Conservation (phyloP, 2,797 vertebrate species). For the Hydrophis major region DNA sequence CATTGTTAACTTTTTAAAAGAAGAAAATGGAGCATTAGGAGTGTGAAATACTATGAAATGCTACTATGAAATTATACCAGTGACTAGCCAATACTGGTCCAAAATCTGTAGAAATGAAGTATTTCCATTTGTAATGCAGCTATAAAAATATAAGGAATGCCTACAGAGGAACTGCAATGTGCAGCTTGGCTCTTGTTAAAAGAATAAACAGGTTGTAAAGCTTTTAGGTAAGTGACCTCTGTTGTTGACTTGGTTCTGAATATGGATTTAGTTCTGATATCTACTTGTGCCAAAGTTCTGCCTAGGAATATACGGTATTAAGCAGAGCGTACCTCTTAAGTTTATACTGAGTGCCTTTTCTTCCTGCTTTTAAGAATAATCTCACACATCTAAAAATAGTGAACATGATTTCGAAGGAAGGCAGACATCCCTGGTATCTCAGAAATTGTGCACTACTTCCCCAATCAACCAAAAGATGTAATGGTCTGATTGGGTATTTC, state of each 20-base stretch:
- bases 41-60: neutral
- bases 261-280: neutral
- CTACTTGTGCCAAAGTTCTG: conserved; percentile 57
- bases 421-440: neutral
- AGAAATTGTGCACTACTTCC: neutral
- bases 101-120: neutral
- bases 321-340: neutral
- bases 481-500: neutral
- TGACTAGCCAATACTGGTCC: neutral
- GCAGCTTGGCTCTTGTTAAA: neutral
- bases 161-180: neutral
- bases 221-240: neutral
- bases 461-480: neutral
- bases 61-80: neutral
- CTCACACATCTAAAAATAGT: neutral
- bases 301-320: neutral
- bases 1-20: neutral
- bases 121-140: neutral
- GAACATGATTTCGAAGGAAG: neutral
- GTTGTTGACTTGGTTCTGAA: neutral
- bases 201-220: neutral
- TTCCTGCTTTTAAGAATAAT: neutral
- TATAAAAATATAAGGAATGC: too few relatives aligned
- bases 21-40: neutral
- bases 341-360: conserved; percentile 16